Evolutionary conservation across 1,140 invertebrate genomes (phyloP).

Genomic region (Drosophila littoralis): DNA sequence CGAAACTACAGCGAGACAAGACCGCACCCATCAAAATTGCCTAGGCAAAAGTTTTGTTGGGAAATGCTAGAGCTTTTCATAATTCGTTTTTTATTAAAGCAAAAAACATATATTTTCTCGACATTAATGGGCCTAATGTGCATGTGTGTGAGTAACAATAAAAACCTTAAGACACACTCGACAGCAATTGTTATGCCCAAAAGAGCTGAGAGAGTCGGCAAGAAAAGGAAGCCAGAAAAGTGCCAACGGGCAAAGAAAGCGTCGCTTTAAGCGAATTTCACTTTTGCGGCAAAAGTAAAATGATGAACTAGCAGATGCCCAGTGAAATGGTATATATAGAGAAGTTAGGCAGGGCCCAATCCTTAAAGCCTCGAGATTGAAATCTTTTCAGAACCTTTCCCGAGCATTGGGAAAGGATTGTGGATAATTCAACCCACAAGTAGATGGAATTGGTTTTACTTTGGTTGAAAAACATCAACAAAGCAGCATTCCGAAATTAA

Average conservation of each 20-base stretch:
- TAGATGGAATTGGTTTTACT: too few species aligned
- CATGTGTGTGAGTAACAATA: conserved; percentile 20
- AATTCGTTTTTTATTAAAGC: conserved; percentile 14
- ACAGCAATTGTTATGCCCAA: conserved; percentile 16
- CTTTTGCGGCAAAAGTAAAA: conserved; percentile 64
- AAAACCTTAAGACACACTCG: conserved; percentile 33
- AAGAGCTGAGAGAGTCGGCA: background rate
- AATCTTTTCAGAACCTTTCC: too few species aligned
- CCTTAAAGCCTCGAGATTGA: too few species aligned
- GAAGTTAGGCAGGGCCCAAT: background rate
- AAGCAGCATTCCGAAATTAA: too few species aligned
- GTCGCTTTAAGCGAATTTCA: conserved; percentile 59
- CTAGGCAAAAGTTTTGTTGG: background rate
- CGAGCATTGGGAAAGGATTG: too few species aligned
- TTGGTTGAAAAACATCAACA: too few species aligned
- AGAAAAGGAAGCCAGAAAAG: conserved; percentile 51
- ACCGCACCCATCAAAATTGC: background rate
- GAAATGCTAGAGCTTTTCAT: background rate
- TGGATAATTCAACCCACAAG: too few species aligned
- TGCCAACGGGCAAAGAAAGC: conserved; percentile 61
- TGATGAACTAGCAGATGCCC: conserved; percentile 9
- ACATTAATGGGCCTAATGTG: conserved; percentile 38
- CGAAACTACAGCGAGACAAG: background rate
- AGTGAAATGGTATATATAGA: background rate
- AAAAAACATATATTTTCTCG: conserved; percentile 27